Evolutionary conservation across 2,113 vertebrate species (phyloP), one percentile per base, ranked within the genome.

Genomic region (Nesogale talazaci): DNA sequence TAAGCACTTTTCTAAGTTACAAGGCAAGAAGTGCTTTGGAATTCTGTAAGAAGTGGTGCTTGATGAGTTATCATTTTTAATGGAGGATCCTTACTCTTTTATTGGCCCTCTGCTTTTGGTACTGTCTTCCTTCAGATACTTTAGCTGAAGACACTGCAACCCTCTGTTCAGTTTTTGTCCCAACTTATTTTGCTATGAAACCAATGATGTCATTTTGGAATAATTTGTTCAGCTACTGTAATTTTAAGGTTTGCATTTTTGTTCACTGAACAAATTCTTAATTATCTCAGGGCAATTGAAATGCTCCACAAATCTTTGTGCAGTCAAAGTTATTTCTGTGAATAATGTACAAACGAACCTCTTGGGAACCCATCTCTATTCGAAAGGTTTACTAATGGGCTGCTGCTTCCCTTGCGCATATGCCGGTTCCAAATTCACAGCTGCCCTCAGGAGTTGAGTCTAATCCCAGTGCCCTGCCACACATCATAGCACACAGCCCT

Each of bases 221-320:
- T 97, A 88, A 95, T 96, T 97, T 95, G 96, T 97, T 97, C 96
- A 96, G 96, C 94, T 89, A 90, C 94, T 95, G 80, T 84, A 96
- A 86, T n/a, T 97, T 98, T 97, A 96, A 96, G 95, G 84, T 92
- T 97, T 96, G 74, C 81, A 75, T 93, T 72, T 98, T 97, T 98
- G 93, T 97, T 96, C 97, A 65, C 93, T 92, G 97, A 97, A 93
- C 95, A 97, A 98, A 97, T 97, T 97, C 97, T 97, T 97, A 95
- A 95, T 98, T 97, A 95, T 97, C 95, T 96, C 81, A 70, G 94
- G 95, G 97, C 70, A 77, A 61, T 84, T 90, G 97, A 96, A 97
- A 97, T 65, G 96, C 97, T 97, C 88, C 59, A 93, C 95, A 95
- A 94, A 96, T 92, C 98, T 94, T 83, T 22, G 81, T 94, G 93